Evolutionary conservation across 1,140 invertebrate species (phyloP), one percentile per base, ranked within the genome.

Genomic region (Eueides isabella): DNA sequence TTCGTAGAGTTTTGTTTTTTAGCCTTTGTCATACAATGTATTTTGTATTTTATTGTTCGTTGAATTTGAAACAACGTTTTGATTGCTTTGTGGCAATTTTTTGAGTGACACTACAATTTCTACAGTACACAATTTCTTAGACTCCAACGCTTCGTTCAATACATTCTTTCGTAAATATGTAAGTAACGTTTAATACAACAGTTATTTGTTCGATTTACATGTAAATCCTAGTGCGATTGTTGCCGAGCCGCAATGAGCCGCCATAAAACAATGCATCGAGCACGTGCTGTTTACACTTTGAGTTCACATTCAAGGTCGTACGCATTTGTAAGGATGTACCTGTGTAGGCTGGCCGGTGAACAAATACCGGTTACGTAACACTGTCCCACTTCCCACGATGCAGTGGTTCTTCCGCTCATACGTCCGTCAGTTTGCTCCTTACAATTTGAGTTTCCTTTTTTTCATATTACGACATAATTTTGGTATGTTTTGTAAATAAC

Each of bases 251-350:
- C 78, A 86, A 80, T 81, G 80, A 82, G 82, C 71, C 78, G 84
- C 85, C 87, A 89, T 92, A 89, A 92, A 92, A 92, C 91, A 92
- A 92, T 92, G 91, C 90, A 90, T 88, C 83, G 88, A 84, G 80
- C 90, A 90, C 91, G 91, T 91, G 88, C 86, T 87, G 87, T 88
- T 90, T 91, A 91, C 89, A 91, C 89, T 91, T 91, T 88, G 89
- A 91, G 91, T 92, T 92, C 88, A 89, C 88, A 92, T 89, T 87
- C 87, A 92, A 92, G 91, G 91, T 89, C 89, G 88, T 89, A 91
- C 89, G 89, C 86, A 92, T 92, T 90, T 90, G 89, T 92, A 91
- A 92, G 91, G 91, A 92, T 92, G 91, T 90, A 87, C 87, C 84
- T 84, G 86, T 89, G 87, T 89, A 87, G 88, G 89, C 80, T 85